Percentiles rank a stretch among this genome's conserved stretches.
Conservation (phyloP, 2,888 invertebrate species). For the Metellina segmentata region DNA sequence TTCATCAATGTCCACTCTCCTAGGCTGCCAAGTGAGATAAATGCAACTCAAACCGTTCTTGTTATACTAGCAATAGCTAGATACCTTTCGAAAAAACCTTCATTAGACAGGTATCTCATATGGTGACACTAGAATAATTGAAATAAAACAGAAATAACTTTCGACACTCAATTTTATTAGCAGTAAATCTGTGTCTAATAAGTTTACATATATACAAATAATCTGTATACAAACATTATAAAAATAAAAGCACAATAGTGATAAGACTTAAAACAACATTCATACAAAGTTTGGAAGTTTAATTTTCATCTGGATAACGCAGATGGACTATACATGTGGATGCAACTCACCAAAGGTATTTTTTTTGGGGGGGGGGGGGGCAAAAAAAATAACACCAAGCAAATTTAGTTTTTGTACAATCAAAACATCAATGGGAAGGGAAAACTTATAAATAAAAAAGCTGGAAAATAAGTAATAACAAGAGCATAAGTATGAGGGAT, state of each 20-base stretch:
- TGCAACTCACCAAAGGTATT: constrained; percentile 13
- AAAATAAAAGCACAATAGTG: constrained; percentile 56
- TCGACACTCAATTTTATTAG: constrained; percentile 38
- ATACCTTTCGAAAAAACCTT: no score
- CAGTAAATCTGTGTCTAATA: constrained; percentile 43
- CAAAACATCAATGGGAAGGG: neutral
- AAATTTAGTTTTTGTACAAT: neutral
- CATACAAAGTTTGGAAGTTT: neutral
- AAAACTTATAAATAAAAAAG: neutral
- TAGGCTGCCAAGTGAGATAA: no score
- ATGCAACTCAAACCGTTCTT: no score
- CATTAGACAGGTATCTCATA: no score
- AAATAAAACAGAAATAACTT: neutral
- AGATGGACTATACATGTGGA: neutral
- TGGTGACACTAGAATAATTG: neutral
- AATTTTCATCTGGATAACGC: neutral
- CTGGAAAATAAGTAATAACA: neutral
- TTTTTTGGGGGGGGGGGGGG: no score
- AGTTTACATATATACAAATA: constrained; percentile 62
- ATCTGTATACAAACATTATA: constrained; percentile 48
- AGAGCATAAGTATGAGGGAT: neutral
- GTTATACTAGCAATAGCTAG: no score
- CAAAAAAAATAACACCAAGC: neutral
- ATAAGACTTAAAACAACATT: constrained; percentile 34
- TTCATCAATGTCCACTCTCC: no score